Conservation (phyloP, 2,888 invertebrate species). For the Caenorhabditis panamensis region DNA sequence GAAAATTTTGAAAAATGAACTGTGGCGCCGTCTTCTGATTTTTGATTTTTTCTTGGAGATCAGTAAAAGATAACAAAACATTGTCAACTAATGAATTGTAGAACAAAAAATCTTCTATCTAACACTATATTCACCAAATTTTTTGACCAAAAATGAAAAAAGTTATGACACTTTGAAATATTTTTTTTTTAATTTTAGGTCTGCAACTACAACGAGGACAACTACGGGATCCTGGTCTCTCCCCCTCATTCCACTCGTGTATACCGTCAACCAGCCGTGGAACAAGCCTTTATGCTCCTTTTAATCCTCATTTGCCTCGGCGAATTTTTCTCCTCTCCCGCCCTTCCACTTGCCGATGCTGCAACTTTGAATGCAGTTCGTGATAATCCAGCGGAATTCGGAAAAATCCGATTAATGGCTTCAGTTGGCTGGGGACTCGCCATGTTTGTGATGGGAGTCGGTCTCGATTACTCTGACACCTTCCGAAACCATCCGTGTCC, state of each 20-base stretch:
- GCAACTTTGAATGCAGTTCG: slow-evolving; percentile 77
- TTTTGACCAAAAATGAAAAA: no score
- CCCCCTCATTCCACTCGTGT: slow-evolving; percentile 95
- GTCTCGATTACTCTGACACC: slow-evolving; percentile 95
- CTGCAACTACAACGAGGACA: slow-evolving; percentile 78
- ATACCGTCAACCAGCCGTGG: slow-evolving; percentile 90
- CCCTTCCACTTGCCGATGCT: slow-evolving; percentile 78
- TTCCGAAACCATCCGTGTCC: slow-evolving; percentile 86
- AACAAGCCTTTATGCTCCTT: slow-evolving; percentile 92
- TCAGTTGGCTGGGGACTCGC: slow-evolving; percentile 98
- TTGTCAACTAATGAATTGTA: no score
- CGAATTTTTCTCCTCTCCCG: slow-evolving; percentile 89
- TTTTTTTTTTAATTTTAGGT: slow-evolving; percentile 64
- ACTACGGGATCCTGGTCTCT: slow-evolving; percentile 81
- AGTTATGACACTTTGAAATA: no score
- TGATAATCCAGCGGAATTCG: slow-evolving; percentile 84
- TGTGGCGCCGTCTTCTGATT: no score
- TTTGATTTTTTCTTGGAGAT: no score
- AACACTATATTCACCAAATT: no score
- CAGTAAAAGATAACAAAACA: no score
- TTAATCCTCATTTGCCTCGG: slow-evolving; percentile 94
- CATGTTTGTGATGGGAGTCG: slow-evolving; percentile 98
- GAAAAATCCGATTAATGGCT: slow-evolving; percentile 97
- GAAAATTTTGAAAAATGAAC: no score
- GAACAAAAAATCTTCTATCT: no score